phyloP scores from a whole-genome alignment of 2,797 vertebrate species.

The Sandelia bainsii region DNA sequence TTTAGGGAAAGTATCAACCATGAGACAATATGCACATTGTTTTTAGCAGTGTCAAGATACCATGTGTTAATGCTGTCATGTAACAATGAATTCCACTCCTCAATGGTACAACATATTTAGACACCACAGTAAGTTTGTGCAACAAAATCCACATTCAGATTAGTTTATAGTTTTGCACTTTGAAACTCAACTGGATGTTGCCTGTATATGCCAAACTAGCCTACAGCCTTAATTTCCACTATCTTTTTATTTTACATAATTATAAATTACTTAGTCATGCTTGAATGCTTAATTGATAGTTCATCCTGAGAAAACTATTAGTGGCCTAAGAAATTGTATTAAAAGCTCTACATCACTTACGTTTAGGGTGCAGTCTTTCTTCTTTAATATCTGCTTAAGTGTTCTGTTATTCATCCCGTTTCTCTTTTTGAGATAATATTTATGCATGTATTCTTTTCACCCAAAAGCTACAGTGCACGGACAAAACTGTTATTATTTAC shows the following conservation, averaged over 20 bases:
- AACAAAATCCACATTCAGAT: neutral
- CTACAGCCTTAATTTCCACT: constrained; percentile 2
- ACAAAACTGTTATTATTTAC: neutral
- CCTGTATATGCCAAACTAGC: neutral
- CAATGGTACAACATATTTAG: neutral
- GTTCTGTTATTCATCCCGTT: neutral
- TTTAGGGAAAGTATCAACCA: neutral
- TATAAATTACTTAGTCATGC: constrained; percentile 13
- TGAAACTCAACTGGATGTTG: neutral
- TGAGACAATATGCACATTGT: neutral
- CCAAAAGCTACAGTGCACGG: neutral
- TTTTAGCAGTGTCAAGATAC: neutral
- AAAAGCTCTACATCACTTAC: neutral
- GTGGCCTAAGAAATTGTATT: neutral
- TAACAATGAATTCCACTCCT: neutral
- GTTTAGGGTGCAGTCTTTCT: neutral
- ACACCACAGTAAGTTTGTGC: neutral
- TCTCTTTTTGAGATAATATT: neutral
- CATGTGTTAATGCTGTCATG: neutral
- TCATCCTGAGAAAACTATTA: constrained; percentile 8
- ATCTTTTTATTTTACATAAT: constrained; percentile 11
- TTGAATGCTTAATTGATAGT: constrained; percentile 13
- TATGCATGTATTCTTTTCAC: neutral
- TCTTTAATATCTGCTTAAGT: neutral
- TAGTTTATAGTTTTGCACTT: constrained; percentile 4